Base-by-base conservation (phyloP, 2,888 invertebrate species). In the Pseudolycoriella hygida region DNA sequence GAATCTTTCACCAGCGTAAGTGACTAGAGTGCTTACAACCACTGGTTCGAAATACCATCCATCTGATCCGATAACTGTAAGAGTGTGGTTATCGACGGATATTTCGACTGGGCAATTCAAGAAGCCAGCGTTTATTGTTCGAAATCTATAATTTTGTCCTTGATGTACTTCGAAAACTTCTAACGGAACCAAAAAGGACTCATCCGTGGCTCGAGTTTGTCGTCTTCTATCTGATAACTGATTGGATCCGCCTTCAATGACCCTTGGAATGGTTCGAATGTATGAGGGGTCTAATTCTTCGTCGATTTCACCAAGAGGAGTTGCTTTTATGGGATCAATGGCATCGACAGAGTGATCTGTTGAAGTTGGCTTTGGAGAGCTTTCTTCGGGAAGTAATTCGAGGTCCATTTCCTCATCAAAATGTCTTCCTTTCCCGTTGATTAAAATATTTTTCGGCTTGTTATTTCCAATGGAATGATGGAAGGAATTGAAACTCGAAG, bases 1-100 rank as follows among this genome's bases (percentile, higher is more conserved):
- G 59, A 80, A 92, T 37, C 90, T 69, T 61, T 92, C 92, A 0
- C 92, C 92, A 0, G 90, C 87, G 58, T 88, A 89, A 4, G 80
- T 80, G 3, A 89, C 83, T 43, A 80, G 57, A 0, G 76, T 72
- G 32, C 72, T 70, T 37, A 73, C 79, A 65, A 77, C 74, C 44
- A 82, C 66, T 2, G 87, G 78, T 54, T 79, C 72, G 52, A 89
- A 61, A 53, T 87, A 80, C 53, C 75, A 76, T 2, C 88, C 87
- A 61, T 90, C 89, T 3, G 80, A 78, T 48, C 78, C 76, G 43
- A 89, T 80, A 32, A 86, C 71, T 0, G 73, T 74, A 50, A 90
- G 67, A 15, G 77, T 82, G 60, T 90, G 89, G 55, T 82, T 80
- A 53, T 89, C 88, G 5, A 89, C 70, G 0, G 86, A 83, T 51